Conservation (phyloP, 2,888 invertebrate species). For the Trachelus tabidus region DNA sequence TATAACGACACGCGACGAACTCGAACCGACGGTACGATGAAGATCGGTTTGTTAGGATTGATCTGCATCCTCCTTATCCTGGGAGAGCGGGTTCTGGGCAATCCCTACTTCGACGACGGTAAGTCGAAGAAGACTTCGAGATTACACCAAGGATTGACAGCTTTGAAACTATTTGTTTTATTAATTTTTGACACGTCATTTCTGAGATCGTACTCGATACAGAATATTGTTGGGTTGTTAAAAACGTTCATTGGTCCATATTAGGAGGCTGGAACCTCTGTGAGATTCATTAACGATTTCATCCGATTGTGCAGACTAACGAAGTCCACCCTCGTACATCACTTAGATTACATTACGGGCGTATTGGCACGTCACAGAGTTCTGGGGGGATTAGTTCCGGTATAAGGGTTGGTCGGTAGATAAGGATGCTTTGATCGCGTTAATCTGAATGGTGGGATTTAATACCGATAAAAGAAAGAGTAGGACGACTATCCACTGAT, state of each 20-base stretch:
- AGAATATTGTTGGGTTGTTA: not conserved
- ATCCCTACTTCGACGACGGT: constrained; percentile 60
- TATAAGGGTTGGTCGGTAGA: not conserved
- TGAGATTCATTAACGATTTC: not conserved
- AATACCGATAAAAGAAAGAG: not conserved
- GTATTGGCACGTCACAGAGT: not conserved
- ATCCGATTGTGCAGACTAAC: not conserved
- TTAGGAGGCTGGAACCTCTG: not conserved
- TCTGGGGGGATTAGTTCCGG: not conserved
- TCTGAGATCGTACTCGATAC: not conserved
- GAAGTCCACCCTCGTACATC: not conserved
- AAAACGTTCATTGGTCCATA: not conserved
- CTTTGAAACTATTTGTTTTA: not conserved
- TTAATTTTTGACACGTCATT: not conserved
- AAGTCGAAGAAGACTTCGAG: constrained; percentile 31
- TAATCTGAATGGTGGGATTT: not conserved
- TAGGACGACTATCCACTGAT: not conserved
- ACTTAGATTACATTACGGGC: not conserved
- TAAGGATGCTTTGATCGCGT: not conserved
- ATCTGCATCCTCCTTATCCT: constrained; percentile 44
- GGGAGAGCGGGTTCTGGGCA: constrained; percentile 42
- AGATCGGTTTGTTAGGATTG: constrained; percentile 51
- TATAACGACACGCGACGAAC: not conserved
- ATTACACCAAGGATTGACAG: not conserved
- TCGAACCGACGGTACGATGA: constrained; percentile 32